These are phyloP conservation scores for Anoncus sp. DNA, from an alignment of 2,888 invertebrate species.

Conservation along the genomic window DNA sequence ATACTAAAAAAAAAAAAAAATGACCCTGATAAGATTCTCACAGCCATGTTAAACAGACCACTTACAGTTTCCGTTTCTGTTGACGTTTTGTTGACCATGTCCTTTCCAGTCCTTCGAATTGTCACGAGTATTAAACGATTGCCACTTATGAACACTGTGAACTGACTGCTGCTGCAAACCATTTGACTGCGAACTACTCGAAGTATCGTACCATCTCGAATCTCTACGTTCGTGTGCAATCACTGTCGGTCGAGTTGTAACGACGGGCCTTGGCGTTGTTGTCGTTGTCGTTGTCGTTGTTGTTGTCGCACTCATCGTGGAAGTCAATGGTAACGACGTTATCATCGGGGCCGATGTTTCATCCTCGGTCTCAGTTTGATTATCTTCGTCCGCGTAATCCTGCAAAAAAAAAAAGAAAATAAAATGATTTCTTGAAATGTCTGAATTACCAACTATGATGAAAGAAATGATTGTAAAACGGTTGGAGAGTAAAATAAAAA, in stretches of 20 bases:
- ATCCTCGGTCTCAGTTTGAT: conserved; percentile 74
- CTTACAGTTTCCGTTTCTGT: conserved; percentile 77
- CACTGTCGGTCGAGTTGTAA: conserved; percentile 58
- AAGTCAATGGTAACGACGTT: conserved; percentile 70
- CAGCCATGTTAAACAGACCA: conserved; percentile 27
- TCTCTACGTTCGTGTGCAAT: conserved; percentile 72
- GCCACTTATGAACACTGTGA: conserved; percentile 78
- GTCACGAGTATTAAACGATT: conserved; percentile 76
- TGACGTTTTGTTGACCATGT: conserved; percentile 71
- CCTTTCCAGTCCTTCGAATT: conserved; percentile 76
- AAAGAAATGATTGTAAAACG: too few relatives aligned
- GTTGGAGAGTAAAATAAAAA: too few relatives aligned
- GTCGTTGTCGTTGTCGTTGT: conserved; percentile 81
- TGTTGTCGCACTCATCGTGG: conserved; percentile 75
- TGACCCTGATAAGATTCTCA: neutral
- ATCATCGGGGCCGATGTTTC: conserved; percentile 65
- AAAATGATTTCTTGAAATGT: neutral
- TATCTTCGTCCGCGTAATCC: conserved; percentile 78
- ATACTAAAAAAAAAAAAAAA: neutral
- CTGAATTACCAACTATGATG: too few relatives aligned
- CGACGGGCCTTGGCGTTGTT: conserved; percentile 80
- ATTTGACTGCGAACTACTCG: conserved; percentile 70
- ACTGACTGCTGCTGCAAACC: conserved; percentile 78
- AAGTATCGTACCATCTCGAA: conserved; percentile 69
- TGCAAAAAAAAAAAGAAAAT: conserved; percentile 58